phyloP scores from a whole-genome alignment of 2,113 vertebrate genomes.

The Zeus faber region DNA sequence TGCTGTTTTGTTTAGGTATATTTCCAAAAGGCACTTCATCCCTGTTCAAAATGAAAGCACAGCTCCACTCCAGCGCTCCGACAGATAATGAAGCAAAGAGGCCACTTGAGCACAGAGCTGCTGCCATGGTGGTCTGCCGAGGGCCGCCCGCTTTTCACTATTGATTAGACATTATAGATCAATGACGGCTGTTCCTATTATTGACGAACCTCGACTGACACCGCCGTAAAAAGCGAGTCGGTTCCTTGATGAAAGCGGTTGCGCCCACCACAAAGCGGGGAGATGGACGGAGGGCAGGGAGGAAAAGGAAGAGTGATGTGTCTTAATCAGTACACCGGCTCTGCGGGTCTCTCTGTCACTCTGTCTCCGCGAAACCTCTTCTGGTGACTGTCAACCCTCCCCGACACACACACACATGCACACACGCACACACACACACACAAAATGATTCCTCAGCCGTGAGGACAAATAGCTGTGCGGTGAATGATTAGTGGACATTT shows the following conservation, averaged over 20 bases:
- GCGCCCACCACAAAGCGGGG: not conserved
- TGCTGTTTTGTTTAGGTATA: no score
- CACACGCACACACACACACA: slow-evolving; percentile 1
- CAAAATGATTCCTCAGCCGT: slow-evolving; percentile 45
- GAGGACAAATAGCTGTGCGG: slow-evolving; percentile 65
- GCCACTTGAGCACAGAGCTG: slow-evolving; percentile 13
- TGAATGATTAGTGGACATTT: slow-evolving; percentile 70
- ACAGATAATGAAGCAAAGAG: slow-evolving; percentile 7
- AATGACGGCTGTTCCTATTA: slow-evolving; percentile 31
- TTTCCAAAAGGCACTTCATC: no score
- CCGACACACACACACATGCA: not conserved
- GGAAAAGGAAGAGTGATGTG: slow-evolving; percentile 40
- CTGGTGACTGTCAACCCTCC: slow-evolving; percentile 46
- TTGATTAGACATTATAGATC: slow-evolving; percentile 52
- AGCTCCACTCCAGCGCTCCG: no score
- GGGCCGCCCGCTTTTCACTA: slow-evolving; percentile 30
- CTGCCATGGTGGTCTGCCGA: slow-evolving; percentile 21
- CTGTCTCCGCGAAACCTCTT: slow-evolving; percentile 41
- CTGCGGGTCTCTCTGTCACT: slow-evolving; percentile 36
- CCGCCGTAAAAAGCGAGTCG: slow-evolving; percentile 10
- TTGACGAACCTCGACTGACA: slow-evolving; percentile 50
- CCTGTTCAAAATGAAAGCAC: no score
- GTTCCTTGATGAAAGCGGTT: not conserved
- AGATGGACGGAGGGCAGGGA: not conserved
- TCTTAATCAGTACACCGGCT: slow-evolving; percentile 55